Evolutionary conservation across 2,888 invertebrate genomes (phyloP), one percentile per base, ranked within the genome.

Genomic region (Apoderus coryli): DNA sequence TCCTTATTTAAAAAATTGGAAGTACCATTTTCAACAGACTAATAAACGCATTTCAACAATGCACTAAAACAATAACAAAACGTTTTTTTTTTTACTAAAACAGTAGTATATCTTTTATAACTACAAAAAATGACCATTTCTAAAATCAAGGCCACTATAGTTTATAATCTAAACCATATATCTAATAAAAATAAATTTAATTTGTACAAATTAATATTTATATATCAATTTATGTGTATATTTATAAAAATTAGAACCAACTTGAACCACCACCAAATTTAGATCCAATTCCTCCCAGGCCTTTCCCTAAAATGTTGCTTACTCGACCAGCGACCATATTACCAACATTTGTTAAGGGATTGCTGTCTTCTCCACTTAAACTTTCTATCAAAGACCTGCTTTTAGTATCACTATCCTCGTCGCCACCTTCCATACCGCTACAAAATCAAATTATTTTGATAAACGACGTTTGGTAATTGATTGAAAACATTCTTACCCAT

Each of bases 301-400:
- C 82, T 54, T 86, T 84, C 30, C 88, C 88, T 48, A 88, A 78
- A 57, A 88, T 78, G 61, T 82, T 85, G 46, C 86, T 85, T 49
- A 89, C 77, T 61, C 82, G 68, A 32, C 86, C 88, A 40, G 84
- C 85, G 41, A 86, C 81, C 50, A 84, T 80, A 41, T 80, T 79
- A 22, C 82, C 78, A 13, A 82, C 79, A 54, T 82, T 84, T 22
- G 76, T 74, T 12, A 79, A 73, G 45, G 68, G 66, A 54, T 72
- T 81, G 16, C 75, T 79, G 50, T 73, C 73, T 49, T 74, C 74
- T 29, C 76, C 73, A 33, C 76, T 73, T 31, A 75, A 64, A 43
- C 58, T 67, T 45, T 69, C 69, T 49, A 69, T 60, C 36, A 71
- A 62, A 27, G 70, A 63, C 52, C 67, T 69, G 38, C 64, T 62